Conservation (phyloP, 2,888 invertebrate genomes). For the Protonemura montana region DNA sequence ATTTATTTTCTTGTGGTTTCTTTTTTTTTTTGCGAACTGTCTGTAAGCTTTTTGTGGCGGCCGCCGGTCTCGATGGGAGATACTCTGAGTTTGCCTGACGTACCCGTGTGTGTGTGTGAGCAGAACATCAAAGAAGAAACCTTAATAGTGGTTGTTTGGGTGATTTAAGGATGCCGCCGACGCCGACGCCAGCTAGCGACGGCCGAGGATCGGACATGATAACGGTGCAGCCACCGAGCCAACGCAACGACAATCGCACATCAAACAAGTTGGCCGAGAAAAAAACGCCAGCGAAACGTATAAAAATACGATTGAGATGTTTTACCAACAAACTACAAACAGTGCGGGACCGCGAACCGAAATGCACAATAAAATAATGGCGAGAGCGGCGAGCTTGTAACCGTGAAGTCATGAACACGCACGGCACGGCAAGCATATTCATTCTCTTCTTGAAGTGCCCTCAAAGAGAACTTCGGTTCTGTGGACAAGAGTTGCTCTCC, state of each 20-base stretch:
- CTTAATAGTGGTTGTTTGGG: slow-evolving; percentile 12
- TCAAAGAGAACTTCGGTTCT: background rate
- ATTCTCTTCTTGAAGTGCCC: background rate
- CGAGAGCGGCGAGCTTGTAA: background rate
- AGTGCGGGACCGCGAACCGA: background rate
- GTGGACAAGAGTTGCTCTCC: background rate
- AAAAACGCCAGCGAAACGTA: background rate
- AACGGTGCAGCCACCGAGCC: background rate
- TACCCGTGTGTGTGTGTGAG: background rate
- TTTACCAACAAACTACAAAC: background rate
- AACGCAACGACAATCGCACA: background rate
- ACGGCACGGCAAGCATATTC: background rate
- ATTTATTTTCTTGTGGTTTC: background rate
- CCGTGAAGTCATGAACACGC: background rate
- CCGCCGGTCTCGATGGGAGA: background rate
- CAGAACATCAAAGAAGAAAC: slow-evolving; percentile 14
- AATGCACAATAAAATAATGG: slow-evolving; percentile 7
- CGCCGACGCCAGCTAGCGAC: background rate
- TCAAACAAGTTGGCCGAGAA: background rate
- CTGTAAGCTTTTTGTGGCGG: background rate
- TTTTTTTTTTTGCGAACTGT: background rate
- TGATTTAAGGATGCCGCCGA: slow-evolving; percentile 8
- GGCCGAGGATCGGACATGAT: background rate
- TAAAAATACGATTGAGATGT: background rate
- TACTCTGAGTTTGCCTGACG: slow-evolving; percentile 1